Percentiles rank a stretch among this genome's conserved stretches.
phyloP scores from a whole-genome alignment of 2,797 vertebrate genomes.

The Poliocrania exsul region DNA sequence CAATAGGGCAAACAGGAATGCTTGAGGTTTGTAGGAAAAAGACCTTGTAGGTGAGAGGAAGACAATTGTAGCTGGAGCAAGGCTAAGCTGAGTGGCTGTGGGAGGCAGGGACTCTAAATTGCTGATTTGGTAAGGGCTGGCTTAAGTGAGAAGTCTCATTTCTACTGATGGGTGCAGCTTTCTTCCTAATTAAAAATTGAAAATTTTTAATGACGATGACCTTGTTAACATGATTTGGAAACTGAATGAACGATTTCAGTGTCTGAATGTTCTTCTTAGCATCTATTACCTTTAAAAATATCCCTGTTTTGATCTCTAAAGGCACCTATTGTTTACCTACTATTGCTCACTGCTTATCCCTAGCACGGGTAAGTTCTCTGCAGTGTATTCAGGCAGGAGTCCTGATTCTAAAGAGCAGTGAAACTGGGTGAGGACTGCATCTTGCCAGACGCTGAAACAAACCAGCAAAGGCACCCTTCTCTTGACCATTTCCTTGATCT shows the following conservation, averaged over 20 bases:
- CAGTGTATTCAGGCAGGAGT: background rate
- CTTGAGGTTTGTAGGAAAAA: background rate
- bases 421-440: background rate
- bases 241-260: background rate
- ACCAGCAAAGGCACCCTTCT: background rate
- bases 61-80: background rate
- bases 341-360: background rate
- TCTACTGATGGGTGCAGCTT: fast-evolving
- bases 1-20: background rate
- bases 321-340: background rate
- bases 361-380: background rate
- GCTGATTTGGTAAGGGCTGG: background rate
- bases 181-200: background rate
- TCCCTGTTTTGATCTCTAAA: background rate
- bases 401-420: background rate
- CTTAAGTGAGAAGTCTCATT: background rate
- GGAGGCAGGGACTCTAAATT: background rate
- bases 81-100: background rate
- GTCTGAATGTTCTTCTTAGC: background rate
- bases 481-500: background rate
- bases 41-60: background rate
- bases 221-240: background rate
- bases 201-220: background rate
- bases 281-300: background rate
- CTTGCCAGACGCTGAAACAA: background rate